A percentile compares a stretch with the other conserved stretches of the same genome.
Conservation (phyloP, 2,888 invertebrate genomes). For the Serripes groenlandicus region DNA sequence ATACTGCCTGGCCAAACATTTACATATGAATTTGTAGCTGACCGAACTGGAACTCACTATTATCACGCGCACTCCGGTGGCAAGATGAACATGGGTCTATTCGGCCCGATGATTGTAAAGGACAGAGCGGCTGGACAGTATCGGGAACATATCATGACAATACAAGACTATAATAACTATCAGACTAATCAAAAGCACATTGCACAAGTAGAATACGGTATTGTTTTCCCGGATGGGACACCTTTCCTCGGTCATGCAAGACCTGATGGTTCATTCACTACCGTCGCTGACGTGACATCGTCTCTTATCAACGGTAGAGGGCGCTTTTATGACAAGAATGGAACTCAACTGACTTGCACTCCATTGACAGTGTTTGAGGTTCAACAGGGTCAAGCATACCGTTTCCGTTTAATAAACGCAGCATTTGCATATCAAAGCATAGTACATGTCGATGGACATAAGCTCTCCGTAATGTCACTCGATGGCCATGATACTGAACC, state of each 20-base stretch:
- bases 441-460: conserved; percentile 75
- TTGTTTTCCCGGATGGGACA: conserved; percentile 12
- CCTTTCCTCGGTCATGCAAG: neutral
- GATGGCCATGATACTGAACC: conserved; percentile 74
- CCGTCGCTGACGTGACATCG: conserved; percentile 48
- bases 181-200: conserved; percentile 4
- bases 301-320: conserved; percentile 74
- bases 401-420: conserved; percentile 76
- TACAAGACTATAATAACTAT: conserved; percentile 70
- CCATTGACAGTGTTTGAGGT: conserved; percentile 66
- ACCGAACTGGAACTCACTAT: conserved; percentile 68
- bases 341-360: conserved; percentile 44
- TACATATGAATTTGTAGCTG: conserved; percentile 68
- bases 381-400: conserved; percentile 30
- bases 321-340: conserved; percentile 47
- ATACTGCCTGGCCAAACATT: conserved; percentile 72
- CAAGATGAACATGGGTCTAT: conserved; percentile 64
- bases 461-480: conserved; percentile 69
- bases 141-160: conserved; percentile 41
- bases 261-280: conserved; percentile 40
- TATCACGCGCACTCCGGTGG: conserved; percentile 71
- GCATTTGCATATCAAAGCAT: conserved; percentile 69
- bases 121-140: conserved; percentile 19
- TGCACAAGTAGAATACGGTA: neutral
- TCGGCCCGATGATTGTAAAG: conserved; percentile 67